phyloP scores from a whole-genome alignment of 1,140 invertebrate species.

The Pissodes strobi region DNA sequence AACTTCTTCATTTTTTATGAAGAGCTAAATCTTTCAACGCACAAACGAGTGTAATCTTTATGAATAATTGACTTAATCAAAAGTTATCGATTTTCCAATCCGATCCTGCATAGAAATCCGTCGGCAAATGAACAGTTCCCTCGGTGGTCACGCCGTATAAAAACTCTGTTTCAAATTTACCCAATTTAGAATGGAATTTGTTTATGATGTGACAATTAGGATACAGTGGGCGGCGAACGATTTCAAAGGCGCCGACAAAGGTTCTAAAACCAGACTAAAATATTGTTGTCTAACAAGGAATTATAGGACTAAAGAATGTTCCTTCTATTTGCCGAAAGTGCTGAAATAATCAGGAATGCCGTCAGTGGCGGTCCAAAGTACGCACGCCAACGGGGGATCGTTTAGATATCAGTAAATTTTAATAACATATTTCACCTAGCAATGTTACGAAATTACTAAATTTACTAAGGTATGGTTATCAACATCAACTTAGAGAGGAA shows the following conservation, averaged over 20 bases:
- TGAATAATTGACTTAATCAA: no score
- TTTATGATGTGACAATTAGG: constrained; percentile 52
- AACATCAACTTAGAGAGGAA: no score
- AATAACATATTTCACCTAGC: neutral
- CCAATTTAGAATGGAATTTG: constrained; percentile 46
- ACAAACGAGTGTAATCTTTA: no score
- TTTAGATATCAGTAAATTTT: neutral
- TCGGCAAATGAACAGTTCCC: constrained; percentile 25
- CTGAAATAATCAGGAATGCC: constrained; percentile 5
- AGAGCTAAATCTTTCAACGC: no score
- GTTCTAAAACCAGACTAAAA: constrained; percentile 32
- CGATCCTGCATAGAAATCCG: no score
- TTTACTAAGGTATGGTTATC: no score
- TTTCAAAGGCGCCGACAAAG: constrained; percentile 44
- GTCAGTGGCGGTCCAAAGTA: neutral
- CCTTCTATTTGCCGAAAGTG: constrained; percentile 29
- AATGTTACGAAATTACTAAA: neutral
- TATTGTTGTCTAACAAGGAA: constrained; percentile 42
- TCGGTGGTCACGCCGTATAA: constrained; percentile 33
- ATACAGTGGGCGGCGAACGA: constrained; percentile 37
- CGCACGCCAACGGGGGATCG: neutral
- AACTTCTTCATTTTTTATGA: no score
- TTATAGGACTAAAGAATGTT: no score
- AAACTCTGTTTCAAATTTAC: constrained; percentile 40
- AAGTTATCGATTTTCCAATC: no score